Conservation (phyloP, 2,797 vertebrate genomes). For the Lerista edwardsae region DNA sequence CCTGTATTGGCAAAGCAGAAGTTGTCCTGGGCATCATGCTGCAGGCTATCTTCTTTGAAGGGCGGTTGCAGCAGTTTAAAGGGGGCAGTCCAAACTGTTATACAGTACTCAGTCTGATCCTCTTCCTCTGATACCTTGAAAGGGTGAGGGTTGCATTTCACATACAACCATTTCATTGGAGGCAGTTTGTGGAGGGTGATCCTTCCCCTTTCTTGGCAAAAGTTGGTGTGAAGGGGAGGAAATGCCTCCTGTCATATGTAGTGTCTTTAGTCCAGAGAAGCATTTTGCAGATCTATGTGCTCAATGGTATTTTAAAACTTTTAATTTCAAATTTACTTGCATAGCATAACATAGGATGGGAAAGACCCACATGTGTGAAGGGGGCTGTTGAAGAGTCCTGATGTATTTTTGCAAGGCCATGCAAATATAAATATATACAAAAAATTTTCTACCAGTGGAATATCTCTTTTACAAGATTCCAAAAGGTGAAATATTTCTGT, state of each 20-base stretch:
- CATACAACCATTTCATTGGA: no score
- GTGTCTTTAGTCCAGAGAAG: not conserved
- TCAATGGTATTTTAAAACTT: not conserved
- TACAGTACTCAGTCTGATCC: no score
- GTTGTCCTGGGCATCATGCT: not conserved
- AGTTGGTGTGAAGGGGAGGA: not conserved
- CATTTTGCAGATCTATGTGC: not conserved
- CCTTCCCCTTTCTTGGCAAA: not conserved
- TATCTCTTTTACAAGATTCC: not conserved
- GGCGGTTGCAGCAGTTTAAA: not conserved
- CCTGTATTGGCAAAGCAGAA: not conserved
- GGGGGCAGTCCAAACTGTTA: not conserved
- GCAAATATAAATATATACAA: not conserved
- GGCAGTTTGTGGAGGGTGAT: not conserved
- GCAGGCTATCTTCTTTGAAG: not conserved
- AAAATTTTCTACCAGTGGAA: not conserved
- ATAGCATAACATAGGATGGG: not conserved
- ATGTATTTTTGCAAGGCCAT: not conserved
- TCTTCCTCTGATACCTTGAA: no score
- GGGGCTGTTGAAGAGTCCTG: not conserved
- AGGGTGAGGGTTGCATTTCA: no score
- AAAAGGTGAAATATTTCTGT: no score
- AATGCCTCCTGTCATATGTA: not conserved
- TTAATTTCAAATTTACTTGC: not conserved
- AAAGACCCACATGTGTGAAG: not conserved